These are phyloP conservation scores for Drosophila bifasciata DNA, from an alignment of 1,140 invertebrate species.

Conservation along the genomic window DNA sequence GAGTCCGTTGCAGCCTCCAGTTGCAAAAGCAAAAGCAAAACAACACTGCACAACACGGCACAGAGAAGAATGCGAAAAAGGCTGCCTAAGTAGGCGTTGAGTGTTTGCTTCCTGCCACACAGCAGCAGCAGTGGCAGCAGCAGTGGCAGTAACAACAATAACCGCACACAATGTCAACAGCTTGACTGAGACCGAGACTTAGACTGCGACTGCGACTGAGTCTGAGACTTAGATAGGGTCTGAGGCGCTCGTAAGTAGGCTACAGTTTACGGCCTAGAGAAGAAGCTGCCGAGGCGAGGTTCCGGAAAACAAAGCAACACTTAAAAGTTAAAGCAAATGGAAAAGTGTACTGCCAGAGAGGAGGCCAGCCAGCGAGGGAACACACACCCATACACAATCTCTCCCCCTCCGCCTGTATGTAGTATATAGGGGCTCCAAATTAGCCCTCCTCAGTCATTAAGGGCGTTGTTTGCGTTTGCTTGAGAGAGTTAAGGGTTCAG, in stretches of 20 bases:
- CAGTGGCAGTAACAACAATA: conserved; percentile 32
- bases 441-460: conserved; percentile 36
- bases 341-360: conserved; percentile 43
- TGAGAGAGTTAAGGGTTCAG: conserved; percentile 39
- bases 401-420: conserved; percentile 1
- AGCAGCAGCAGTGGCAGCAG: conserved; percentile 30
- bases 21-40: conserved; percentile 5
- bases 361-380: conserved; percentile 31
- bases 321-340: conserved; percentile 77
- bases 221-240: conserved; percentile 40
- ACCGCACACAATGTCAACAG: conserved; percentile 69
- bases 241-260: conserved; percentile 58
- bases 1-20: conserved; percentile 32
- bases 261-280: conserved; percentile 40
- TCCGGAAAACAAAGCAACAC: conserved; percentile 75
- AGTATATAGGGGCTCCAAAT: conserved; percentile 32
- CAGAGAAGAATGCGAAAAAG: conserved; percentile 25
- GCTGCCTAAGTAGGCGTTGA: conserved; percentile 61
- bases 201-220: conserved; percentile 6
- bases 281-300: conserved; percentile 11
- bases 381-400: conserved; percentile 10
- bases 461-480: conserved; percentile 10
- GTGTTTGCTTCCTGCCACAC: conserved; percentile 78
- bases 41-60: conserved; percentile 3
- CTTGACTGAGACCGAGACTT: conserved; percentile 44